Conservation (phyloP, 2,888 invertebrate species). For the Leucania comma region DNA sequence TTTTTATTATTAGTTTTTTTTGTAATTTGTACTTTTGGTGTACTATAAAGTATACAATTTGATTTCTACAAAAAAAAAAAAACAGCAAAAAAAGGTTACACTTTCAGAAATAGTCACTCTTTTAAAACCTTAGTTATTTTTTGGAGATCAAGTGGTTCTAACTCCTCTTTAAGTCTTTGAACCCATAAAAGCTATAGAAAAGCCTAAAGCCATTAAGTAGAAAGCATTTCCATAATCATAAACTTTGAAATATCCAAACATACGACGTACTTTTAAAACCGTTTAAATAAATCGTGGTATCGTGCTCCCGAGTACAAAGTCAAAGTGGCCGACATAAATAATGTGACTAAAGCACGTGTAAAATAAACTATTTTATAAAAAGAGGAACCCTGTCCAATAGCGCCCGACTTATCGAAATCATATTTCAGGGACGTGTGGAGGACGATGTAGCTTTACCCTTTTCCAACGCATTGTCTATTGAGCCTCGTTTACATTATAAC, state of each 20-base stretch:
- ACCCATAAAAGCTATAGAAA: slow-evolving; percentile 3
- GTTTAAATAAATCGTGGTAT: slow-evolving; percentile 66
- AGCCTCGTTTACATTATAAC: slow-evolving; percentile 75
- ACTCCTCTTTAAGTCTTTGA: neutral
- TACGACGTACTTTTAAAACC: slow-evolving; percentile 53
- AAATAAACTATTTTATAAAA: slow-evolving; percentile 86
- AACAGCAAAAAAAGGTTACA: neutral
- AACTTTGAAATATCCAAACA: slow-evolving; percentile 50
- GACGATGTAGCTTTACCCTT: slow-evolving; percentile 86
- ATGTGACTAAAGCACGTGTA: slow-evolving; percentile 78
- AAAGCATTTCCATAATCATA: slow-evolving; percentile 42
- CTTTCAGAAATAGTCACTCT: neutral
- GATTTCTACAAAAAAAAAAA: too few relatives aligned
- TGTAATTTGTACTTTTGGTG: too few relatives aligned
- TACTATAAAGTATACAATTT: too few relatives aligned
- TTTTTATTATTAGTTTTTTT: too few relatives aligned
- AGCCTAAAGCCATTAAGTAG: slow-evolving; percentile 5
- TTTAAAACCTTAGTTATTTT: neutral
- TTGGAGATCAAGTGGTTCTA: neutral
- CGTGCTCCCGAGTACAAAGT: slow-evolving; percentile 65
- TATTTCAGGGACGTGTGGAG: slow-evolving; percentile 89
- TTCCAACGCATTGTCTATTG: slow-evolving; percentile 83
- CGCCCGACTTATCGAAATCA: slow-evolving; percentile 89
- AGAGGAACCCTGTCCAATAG: slow-evolving; percentile 85
- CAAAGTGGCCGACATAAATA: slow-evolving; percentile 70